phyloP scores from a whole-genome alignment of 1,140 invertebrate genomes.

The Trachymyrmex cornetzi region DNA sequence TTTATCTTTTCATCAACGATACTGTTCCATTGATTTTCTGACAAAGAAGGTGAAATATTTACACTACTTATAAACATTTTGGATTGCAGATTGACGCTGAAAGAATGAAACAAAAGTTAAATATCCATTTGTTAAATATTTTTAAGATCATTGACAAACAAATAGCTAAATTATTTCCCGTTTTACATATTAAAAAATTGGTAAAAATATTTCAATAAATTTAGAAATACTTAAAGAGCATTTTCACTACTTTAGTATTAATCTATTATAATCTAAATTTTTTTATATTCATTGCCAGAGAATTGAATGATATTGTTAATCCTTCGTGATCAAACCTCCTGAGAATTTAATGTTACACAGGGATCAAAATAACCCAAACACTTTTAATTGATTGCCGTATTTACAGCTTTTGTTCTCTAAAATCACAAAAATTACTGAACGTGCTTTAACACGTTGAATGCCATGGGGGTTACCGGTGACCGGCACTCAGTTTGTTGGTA shows the following conservation, averaged over 20 bases:
- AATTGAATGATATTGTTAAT: conserved; percentile 5
- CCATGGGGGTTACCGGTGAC: too few species aligned
- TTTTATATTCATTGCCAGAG: background rate
- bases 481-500: too few species aligned
- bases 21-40: background rate
- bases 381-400: too few species aligned
- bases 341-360: too few species aligned
- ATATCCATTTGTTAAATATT: background rate
- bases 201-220: background rate
- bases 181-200: conserved; percentile 1
- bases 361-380: too few species aligned
- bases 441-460: too few species aligned
- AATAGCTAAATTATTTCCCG: background rate
- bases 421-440: too few species aligned
- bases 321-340: too few species aligned
- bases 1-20: conserved; percentile 1
- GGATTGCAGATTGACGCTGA: background rate
- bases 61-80: background rate
- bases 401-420: too few species aligned
- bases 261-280: background rate
- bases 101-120: background rate
- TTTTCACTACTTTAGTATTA: conserved; percentile 1
- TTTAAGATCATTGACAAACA: background rate
- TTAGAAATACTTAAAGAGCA: background rate
- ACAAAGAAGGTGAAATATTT: background rate